phyloP scores from a whole-genome alignment of 2,888 invertebrate species.

The Yponomeuta evonymella region DNA sequence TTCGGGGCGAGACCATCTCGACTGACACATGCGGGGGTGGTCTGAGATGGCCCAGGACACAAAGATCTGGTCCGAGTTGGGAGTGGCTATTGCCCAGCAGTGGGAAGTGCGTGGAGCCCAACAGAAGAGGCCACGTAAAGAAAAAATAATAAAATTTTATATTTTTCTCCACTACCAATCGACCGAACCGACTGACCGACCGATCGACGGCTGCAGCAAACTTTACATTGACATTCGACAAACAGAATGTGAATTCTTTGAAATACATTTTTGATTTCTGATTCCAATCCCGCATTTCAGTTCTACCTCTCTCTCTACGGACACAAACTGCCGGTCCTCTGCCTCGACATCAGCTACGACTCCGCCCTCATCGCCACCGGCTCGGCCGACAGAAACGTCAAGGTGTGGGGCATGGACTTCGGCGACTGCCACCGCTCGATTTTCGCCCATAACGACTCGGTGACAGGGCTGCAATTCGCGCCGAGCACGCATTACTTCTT shows the following conservation, averaged over 20 bases:
- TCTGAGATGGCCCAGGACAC: no score
- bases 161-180: no score
- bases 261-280: no score
- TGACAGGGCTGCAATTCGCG: constrained; percentile 92
- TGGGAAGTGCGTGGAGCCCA: no score
- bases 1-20: no score
- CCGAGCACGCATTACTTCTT: constrained; percentile 95
- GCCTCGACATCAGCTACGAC: constrained; percentile 95
- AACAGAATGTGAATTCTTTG: no score
- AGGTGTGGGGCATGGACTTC: constrained; percentile 97
- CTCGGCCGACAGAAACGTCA: constrained; percentile 83
- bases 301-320: constrained; percentile 96
- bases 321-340: constrained; percentile 95
- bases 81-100: no score
- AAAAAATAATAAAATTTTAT: constrained; percentile 10
- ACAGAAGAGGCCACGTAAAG: background rate
- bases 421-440: constrained; percentile 98
- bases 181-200: no score
- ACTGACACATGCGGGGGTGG: no score
- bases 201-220: no score
- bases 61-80: no score
- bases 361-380: constrained; percentile 92
- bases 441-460: constrained; percentile 97
- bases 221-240: no score
- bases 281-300: constrained; percentile 56